These are phyloP conservation scores for Phodopus roborovskii DNA, from an alignment of 2,113 vertebrate species.

Conservation along the genomic window DNA sequence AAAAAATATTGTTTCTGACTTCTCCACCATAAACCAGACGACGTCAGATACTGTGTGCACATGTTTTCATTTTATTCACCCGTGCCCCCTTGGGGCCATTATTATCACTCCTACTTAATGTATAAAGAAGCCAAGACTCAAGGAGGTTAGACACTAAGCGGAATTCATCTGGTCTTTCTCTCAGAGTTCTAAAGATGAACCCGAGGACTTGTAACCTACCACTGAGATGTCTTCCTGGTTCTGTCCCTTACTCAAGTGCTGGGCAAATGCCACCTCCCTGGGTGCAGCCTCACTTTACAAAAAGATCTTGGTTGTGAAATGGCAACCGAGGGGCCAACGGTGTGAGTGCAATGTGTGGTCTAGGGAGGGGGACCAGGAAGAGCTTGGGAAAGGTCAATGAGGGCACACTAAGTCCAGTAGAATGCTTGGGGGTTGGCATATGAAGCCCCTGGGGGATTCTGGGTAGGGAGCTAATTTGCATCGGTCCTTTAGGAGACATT, in stretches of 20 bases:
- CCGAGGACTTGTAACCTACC: neutral
- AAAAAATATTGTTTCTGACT: neutral
- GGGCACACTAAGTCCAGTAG: neutral
- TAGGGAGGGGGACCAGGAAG: neutral
- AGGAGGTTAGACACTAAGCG: neutral
- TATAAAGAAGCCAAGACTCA: neutral
- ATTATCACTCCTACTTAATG: neutral
- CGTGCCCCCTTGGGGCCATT: too few species aligned
- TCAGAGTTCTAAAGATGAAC: neutral
- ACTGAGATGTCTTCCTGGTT: neutral
- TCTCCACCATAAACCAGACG: neutral
- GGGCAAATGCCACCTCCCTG: neutral
- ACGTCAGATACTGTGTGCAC: neutral
- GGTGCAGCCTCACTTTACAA: neutral
- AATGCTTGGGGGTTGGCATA: neutral
- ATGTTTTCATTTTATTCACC: neutral
- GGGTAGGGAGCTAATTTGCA: neutral
- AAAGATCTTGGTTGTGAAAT: neutral
- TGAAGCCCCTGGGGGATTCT: neutral
- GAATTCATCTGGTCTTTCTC: neutral
- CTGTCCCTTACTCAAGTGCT: neutral
- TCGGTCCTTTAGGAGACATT: neutral
- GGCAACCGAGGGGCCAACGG: accelerated
- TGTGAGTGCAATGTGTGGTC: neutral
- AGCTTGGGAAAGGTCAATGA: neutral